Evolutionary conservation across 2,113 vertebrate species (phyloP).

Genomic region (Prunella fulvescens): DNA sequence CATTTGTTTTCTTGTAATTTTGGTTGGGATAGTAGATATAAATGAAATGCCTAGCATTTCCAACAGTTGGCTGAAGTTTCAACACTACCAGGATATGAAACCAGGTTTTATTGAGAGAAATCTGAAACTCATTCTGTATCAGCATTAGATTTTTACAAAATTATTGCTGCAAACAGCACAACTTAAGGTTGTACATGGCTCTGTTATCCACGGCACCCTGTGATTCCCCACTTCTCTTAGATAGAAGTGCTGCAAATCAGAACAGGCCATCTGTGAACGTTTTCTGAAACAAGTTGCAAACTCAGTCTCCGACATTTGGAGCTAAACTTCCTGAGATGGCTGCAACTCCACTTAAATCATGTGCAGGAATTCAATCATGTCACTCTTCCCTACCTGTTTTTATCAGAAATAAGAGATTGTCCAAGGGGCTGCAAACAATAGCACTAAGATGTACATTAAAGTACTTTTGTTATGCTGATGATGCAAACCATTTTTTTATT

Average conservation of each 20-base stretch:
- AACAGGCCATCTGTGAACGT: neutral
- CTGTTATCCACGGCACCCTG: neutral
- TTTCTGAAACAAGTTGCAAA: neutral
- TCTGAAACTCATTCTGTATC: neutral
- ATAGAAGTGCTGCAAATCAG: neutral
- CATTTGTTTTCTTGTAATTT: neutral
- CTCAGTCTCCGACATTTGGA: neutral
- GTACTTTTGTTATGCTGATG: neutral
- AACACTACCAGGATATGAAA: neutral
- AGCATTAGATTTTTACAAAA: conserved; percentile 69
- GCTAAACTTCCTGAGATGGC: neutral
- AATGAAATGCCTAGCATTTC: neutral
- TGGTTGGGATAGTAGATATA: neutral
- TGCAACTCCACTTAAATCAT: neutral
- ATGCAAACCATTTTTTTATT: neutral
- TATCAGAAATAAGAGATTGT: neutral
- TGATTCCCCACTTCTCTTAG: neutral
- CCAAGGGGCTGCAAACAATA: neutral
- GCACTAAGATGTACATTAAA: neutral
- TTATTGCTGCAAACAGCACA: conserved; percentile 73
- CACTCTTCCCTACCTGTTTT: neutral
- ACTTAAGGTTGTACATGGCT: neutral
- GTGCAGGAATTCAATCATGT: neutral
- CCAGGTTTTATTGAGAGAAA: neutral
- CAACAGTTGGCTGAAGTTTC: neutral